Conservation (phyloP, 2,888 invertebrate genomes). For the Clistopyga incitator region DNA sequence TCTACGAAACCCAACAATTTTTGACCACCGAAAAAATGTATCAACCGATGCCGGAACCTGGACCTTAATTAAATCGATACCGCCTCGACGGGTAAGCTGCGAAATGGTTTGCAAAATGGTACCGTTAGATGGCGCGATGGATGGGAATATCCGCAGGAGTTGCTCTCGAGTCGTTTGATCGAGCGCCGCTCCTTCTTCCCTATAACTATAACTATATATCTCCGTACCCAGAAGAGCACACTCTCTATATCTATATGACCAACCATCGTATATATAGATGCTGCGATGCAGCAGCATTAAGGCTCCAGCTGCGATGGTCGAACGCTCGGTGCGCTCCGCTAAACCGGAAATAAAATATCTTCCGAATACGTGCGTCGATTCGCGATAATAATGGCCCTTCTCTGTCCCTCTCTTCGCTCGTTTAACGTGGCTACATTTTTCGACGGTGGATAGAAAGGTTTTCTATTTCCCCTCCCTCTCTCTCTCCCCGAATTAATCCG, state of each 20-base stretch:
- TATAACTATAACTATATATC: constrained; percentile 1
- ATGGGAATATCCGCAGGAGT: constrained; percentile 9
- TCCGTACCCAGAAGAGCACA: not conserved
- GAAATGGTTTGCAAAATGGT: not conserved
- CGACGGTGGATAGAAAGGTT: not conserved
- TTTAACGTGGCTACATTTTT: not conserved
- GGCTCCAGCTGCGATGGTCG: constrained; percentile 60
- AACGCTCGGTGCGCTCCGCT: constrained; percentile 39
- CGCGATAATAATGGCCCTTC: constrained; percentile 2
- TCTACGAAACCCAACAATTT: no score
- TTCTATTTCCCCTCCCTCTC: no score
- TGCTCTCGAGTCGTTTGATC: constrained; percentile 31
- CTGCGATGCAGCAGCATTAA: constrained; percentile 57
- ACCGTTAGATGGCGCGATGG: constrained; percentile 38
- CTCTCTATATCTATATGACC: constrained; percentile 8
- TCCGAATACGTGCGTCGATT: constrained; percentile 1
- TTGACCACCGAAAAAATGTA: not conserved
- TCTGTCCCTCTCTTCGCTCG: not conserved
- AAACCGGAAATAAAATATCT: constrained; percentile 43
- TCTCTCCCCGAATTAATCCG: not conserved
- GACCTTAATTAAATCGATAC: constrained; percentile 3
- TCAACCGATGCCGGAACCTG: not conserved
- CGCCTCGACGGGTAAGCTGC: constrained; percentile 22
- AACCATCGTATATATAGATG: constrained; percentile 24
- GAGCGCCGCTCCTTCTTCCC: constrained; percentile 42